A percentile compares a stretch with the other conserved stretches of the same genome.
These are phyloP conservation scores for Chrysotoxum bicinctum DNA, from an alignment of 2,888 invertebrate genomes.

Conservation along the genomic window DNA sequence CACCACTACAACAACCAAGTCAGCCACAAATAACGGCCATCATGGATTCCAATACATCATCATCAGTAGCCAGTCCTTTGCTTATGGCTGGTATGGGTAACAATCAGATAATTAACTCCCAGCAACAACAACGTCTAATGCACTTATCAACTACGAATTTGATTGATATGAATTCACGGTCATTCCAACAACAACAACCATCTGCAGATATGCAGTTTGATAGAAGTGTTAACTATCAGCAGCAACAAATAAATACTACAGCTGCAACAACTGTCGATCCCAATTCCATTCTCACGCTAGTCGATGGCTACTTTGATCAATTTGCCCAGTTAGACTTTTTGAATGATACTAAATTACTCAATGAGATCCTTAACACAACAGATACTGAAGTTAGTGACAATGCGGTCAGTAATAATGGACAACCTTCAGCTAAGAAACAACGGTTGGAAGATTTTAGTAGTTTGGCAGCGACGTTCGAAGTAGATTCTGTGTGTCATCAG, in stretches of 20 bases:
- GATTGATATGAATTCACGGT: constrained; percentile 39
- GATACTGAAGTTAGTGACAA: constrained; percentile 79
- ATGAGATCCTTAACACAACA: constrained; percentile 78
- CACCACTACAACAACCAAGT: constrained; percentile 18
- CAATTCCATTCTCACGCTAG: constrained; percentile 79
- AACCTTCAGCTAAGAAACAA: constrained; percentile 54
- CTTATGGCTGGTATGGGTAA: neutral
- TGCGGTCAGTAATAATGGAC: constrained; percentile 39
- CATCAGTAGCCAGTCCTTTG: neutral
- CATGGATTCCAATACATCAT: neutral
- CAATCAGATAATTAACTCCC: neutral
- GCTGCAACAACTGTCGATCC: constrained; percentile 75
- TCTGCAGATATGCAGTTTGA: constrained; percentile 39
- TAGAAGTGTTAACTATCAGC: constrained; percentile 24
- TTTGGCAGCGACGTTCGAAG: constrained; percentile 56
- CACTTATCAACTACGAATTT: constrained; percentile 43
- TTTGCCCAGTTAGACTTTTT: constrained; percentile 76
- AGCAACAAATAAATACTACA: constrained; percentile 37
- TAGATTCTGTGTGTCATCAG: constrained; percentile 49
- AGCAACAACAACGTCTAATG: constrained; percentile 43
- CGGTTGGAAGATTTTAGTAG: constrained; percentile 46
- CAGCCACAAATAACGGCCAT: neutral
- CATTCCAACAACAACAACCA: constrained; percentile 45
- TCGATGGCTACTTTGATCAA: constrained; percentile 63
- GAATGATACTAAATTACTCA: constrained; percentile 79